Conservation (phyloP, 2,797 vertebrate species). For the Xiphophorus birchmanni region DNA sequence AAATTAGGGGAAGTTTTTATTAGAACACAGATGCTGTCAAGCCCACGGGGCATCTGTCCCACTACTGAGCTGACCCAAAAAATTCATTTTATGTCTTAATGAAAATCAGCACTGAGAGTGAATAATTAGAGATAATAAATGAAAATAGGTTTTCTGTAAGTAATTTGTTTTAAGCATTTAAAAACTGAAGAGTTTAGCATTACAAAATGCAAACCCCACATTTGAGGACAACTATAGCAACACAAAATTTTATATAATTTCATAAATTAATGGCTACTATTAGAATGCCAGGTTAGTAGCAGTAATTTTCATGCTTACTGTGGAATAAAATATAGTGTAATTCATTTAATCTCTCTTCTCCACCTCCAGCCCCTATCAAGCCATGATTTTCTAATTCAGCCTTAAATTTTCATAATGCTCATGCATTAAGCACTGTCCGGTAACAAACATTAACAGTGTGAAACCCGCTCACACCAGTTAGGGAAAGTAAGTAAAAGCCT, state of each 20-base stretch:
- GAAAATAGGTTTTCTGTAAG: not conserved
- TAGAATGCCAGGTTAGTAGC: not conserved
- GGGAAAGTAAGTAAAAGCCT: too few relatives aligned
- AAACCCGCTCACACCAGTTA: too few relatives aligned
- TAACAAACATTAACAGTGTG: not conserved
- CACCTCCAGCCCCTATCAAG: not conserved
- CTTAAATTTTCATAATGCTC: not conserved
- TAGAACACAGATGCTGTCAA: not conserved
- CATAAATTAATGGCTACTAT: not conserved
- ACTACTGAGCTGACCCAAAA: constrained; percentile 4
- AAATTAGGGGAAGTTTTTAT: not conserved
- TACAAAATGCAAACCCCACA: not conserved
- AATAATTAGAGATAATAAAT: not conserved
- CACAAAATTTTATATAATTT: not conserved
- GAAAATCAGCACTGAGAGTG: not conserved
- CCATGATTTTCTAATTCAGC: not conserved
- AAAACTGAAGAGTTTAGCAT: not conserved
- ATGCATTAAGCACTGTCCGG: not conserved
- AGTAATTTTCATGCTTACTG: not conserved
- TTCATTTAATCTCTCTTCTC: not conserved
- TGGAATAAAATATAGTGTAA: not conserved
- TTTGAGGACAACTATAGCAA: not conserved
- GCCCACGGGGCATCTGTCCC: not conserved
- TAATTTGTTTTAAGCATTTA: not conserved
- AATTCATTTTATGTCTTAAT: not conserved